phyloP scores from a whole-genome alignment of 2,888 invertebrate species.

The Morpho achilles region DNA sequence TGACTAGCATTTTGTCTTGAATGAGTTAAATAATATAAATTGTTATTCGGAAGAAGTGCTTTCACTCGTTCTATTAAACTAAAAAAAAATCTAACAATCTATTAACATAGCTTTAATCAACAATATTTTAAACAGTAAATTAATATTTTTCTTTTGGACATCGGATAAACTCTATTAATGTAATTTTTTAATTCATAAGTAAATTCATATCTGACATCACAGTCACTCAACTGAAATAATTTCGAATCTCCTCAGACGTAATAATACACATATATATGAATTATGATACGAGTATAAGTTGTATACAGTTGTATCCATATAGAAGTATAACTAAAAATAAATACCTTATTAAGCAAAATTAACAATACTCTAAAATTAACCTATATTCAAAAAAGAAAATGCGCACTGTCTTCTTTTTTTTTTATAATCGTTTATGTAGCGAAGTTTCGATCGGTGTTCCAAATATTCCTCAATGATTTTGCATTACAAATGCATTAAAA shows the following conservation, averaged over 20 bases:
- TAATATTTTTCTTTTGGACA: slow-evolving; percentile 22
- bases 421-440: slow-evolving; percentile 27
- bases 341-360: slow-evolving; percentile 74
- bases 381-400: slow-evolving; percentile 61
- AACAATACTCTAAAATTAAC: slow-evolving; percentile 66
- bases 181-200: slow-evolving; percentile 37
- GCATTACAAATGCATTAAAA: slow-evolving; percentile 65
- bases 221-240: slow-evolving; percentile 26
- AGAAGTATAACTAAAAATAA: slow-evolving; percentile 75
- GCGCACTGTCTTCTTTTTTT: slow-evolving; percentile 50
- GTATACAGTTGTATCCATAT: slow-evolving; percentile 77
- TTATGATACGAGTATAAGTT: slow-evolving; percentile 42
- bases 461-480: slow-evolving; percentile 37
- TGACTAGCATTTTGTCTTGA: slow-evolving; percentile 30
- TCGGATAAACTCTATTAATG: slow-evolving; percentile 29
- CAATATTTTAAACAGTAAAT: slow-evolving; percentile 46
- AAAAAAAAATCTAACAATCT: slow-evolving; percentile 58
- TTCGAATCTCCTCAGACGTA: slow-evolving; percentile 31
- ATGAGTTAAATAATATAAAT: slow-evolving; percentile 27
- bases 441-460: slow-evolving; percentile 23
- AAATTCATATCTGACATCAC: slow-evolving; percentile 42
- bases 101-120: slow-evolving; percentile 52
- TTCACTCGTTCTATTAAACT: slow-evolving; percentile 61
- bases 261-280: slow-evolving; percentile 28
- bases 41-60: slow-evolving; percentile 57